phyloP scores from a whole-genome alignment of 1,140 invertebrate genomes.

The Archegozetes longisetosus region DNA sequence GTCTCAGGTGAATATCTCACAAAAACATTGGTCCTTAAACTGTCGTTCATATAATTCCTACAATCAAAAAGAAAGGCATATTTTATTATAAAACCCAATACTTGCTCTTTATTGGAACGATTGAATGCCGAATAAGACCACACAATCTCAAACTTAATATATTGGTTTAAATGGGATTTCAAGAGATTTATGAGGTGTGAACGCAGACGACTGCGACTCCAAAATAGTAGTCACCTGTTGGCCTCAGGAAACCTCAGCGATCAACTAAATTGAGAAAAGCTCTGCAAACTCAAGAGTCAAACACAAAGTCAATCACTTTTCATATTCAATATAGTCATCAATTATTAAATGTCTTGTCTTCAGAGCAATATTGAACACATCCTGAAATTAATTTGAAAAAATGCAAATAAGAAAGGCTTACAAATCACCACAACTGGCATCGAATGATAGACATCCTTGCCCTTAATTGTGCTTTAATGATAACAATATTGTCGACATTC shows the following conservation, averaged over 20 bases:
- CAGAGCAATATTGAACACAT: too few relatives aligned
- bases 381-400: too few relatives aligned
- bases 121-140: background rate
- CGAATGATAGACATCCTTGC: too few relatives aligned
- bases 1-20: constrained; percentile 88
- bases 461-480: too few relatives aligned
- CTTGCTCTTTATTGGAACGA: background rate
- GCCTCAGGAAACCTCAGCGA: background rate
- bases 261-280: background rate
- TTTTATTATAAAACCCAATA: background rate
- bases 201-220: too few relatives aligned
- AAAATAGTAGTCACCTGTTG: background rate
- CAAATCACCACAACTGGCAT: too few relatives aligned
- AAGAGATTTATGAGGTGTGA: too few relatives aligned
- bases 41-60: constrained; percentile 99
- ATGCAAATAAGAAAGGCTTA: too few relatives aligned
- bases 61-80: constrained; percentile 21
- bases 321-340: too few relatives aligned
- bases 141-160: background rate
- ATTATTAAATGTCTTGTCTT: too few relatives aligned
- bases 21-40: constrained; percentile 88
- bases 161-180: background rate
- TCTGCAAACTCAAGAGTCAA: background rate
- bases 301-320: background rate
- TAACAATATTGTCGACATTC: too few relatives aligned